These are phyloP conservation scores for Pterocles orientalis DNA, from an alignment of 2,113 vertebrate genomes.

Conservation along the genomic window DNA sequence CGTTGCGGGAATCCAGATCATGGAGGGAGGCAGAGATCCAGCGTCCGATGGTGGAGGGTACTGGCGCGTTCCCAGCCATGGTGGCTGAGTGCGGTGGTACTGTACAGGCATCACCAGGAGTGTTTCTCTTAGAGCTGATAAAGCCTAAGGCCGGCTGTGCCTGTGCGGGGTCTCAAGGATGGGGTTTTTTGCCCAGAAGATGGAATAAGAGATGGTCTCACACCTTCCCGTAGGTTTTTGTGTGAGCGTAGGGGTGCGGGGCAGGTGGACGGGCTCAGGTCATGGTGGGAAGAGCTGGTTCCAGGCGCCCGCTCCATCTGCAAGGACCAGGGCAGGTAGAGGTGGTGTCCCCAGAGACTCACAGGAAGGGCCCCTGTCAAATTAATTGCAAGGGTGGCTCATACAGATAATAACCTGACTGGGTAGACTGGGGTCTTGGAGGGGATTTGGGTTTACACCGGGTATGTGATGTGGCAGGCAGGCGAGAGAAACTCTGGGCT, in stretches of 20 bases:
- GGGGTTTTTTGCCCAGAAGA: background rate
- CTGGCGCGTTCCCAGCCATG: background rate
- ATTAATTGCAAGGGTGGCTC: too few relatives aligned
- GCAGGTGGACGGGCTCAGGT: background rate
- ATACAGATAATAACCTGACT: background rate
- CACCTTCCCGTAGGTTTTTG: fast-evolving
- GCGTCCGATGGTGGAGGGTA: background rate
- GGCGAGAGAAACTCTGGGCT: fast-evolving
- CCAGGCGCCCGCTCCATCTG: fast-evolving
- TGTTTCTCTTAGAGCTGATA: background rate
- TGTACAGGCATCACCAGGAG: background rate
- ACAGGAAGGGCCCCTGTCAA: fast-evolving
- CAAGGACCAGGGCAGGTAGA: fast-evolving
- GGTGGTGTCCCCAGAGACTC: background rate
- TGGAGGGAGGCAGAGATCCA: fast-evolving
- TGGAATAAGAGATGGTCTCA: background rate
- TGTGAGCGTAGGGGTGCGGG: too few relatives aligned
- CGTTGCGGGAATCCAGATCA: fast-evolving
- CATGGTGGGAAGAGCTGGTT: fast-evolving
- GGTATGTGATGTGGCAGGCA: background rate
- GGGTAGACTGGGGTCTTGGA: background rate
- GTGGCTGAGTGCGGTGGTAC: fast-evolving
- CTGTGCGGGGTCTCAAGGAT: fast-evolving
- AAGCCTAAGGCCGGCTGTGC: background rate
- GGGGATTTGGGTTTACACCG: background rate